A percentile compares a stretch with the other conserved stretches of the same genome.
These are phyloP conservation scores for Drosophila kanapiae DNA, from an alignment of 1,140 invertebrate genomes.

Conservation along the genomic window DNA sequence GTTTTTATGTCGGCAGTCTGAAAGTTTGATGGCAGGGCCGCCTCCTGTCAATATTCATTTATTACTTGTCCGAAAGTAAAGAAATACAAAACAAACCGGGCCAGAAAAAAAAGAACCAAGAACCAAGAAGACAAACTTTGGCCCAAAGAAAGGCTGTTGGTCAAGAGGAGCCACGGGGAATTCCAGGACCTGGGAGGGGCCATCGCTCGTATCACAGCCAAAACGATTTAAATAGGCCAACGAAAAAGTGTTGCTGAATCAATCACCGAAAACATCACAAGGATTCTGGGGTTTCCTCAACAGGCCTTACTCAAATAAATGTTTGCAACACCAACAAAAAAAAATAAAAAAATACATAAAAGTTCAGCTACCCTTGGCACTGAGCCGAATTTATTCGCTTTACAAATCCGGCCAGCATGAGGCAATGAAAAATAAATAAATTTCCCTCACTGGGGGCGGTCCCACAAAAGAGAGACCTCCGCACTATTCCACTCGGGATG, in stretches of 20 bases:
- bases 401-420: conserved; percentile 65
- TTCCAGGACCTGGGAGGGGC: not conserved
- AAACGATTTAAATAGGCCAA: conserved; percentile 18
- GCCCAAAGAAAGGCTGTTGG: conserved; percentile 1
- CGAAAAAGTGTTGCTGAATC: conserved; percentile 20
- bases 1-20: conserved; percentile 73
- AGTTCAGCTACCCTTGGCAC: conserved; percentile 24
- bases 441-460: conserved; percentile 30
- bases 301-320: conserved; percentile 27
- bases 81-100: conserved; percentile 34
- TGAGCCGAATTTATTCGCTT: conserved; percentile 60
- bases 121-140: conserved; percentile 22
- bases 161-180: conserved; percentile 11
- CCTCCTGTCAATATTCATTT: conserved; percentile 80
- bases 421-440: conserved; percentile 70
- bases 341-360: conserved; percentile 25
- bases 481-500: conserved; percentile 23
- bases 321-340: not conserved
- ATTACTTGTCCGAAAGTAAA: conserved; percentile 62
- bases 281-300: conserved; percentile 8
- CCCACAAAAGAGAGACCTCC: conserved; percentile 1
- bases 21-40: conserved; percentile 38
- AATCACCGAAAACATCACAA: conserved; percentile 34
- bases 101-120: not conserved
- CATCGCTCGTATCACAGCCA: not conserved